Evolutionary conservation across 2,888 invertebrate genomes (phyloP).

Genomic region (Phragmatobia fuliginosa): DNA sequence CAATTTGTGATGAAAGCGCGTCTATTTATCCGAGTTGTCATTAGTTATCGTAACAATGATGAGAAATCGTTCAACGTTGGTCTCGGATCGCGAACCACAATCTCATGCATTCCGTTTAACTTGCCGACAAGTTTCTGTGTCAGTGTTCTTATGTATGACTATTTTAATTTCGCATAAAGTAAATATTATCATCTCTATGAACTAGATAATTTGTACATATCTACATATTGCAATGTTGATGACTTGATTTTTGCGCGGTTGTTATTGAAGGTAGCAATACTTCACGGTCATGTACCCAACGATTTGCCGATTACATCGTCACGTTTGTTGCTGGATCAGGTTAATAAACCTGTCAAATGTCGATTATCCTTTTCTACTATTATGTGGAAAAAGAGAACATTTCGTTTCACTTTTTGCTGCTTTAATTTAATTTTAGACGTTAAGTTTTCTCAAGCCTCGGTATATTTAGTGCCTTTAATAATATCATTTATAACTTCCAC

Average conservation of each 20-base stretch:
- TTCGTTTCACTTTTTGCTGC: conserved; percentile 55
- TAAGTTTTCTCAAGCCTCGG: conserved; percentile 40
- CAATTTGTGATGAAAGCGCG: conserved; percentile 68
- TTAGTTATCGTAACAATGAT: conserved; percentile 73
- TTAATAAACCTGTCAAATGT: conserved; percentile 75
- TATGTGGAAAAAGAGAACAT: conserved; percentile 42
- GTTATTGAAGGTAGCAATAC: conserved; percentile 63
- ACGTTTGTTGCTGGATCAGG: conserved; percentile 72
- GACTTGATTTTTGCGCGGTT: conserved; percentile 68
- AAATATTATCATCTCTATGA: neutral
- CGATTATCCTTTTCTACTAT: conserved; percentile 63
- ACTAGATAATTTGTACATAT: conserved; percentile 34
- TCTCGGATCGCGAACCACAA: conserved; percentile 62
- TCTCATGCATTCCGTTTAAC: conserved; percentile 63
- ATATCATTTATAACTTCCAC: conserved; percentile 25
- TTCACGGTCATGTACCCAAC: conserved; percentile 78
- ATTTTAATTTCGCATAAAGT: conserved; percentile 60
- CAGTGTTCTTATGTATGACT: conserved; percentile 60
- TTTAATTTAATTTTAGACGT: conserved; percentile 48
- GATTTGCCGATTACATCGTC: conserved; percentile 75
- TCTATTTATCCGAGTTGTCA: conserved; percentile 67
- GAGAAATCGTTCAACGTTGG: conserved; percentile 69
- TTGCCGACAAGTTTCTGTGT: conserved; percentile 64
- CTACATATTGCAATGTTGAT: conserved; percentile 58
- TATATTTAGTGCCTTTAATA: conserved; percentile 29